Evolutionary conservation across 2,888 invertebrate species (phyloP).

Genomic region (Eupithecia subfuscata): DNA sequence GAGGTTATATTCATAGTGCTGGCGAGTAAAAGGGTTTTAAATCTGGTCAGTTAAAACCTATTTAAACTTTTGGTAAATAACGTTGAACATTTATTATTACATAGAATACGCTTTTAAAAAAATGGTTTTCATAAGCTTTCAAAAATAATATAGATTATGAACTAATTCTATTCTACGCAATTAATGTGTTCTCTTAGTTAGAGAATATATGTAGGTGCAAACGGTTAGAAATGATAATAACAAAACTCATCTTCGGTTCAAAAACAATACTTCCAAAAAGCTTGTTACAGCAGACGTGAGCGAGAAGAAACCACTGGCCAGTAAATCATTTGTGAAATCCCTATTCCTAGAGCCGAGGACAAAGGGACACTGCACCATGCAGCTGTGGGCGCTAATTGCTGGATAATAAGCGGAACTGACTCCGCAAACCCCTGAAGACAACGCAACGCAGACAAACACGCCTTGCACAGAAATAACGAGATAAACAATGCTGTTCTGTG

Average conservation of each 20-base stretch:
- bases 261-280: not conserved
- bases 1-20: constrained; percentile 43
- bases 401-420: constrained; percentile 51
- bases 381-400: constrained; percentile 55
- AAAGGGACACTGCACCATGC: constrained; percentile 50
- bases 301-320: not conserved
- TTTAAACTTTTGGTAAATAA: not conserved
- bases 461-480: constrained; percentile 36
- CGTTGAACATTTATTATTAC: not conserved
- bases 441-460: constrained; percentile 40
- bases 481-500: constrained; percentile 10
- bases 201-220: not conserved
- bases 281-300: not conserved
- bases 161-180: too few species aligned
- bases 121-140: not conserved
- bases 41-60: not conserved
- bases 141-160: not conserved
- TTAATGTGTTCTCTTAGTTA: too few species aligned
- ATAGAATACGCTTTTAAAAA: not conserved
- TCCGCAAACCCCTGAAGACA: constrained; percentile 39
- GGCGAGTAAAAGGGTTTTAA: not conserved
- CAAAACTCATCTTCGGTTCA: not conserved
- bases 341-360: constrained; percentile 16
- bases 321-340: constrained; percentile 7
- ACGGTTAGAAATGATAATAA: not conserved